phyloP scores from a whole-genome alignment of 2,888 invertebrate species.

The Drosophila formosana region DNA sequence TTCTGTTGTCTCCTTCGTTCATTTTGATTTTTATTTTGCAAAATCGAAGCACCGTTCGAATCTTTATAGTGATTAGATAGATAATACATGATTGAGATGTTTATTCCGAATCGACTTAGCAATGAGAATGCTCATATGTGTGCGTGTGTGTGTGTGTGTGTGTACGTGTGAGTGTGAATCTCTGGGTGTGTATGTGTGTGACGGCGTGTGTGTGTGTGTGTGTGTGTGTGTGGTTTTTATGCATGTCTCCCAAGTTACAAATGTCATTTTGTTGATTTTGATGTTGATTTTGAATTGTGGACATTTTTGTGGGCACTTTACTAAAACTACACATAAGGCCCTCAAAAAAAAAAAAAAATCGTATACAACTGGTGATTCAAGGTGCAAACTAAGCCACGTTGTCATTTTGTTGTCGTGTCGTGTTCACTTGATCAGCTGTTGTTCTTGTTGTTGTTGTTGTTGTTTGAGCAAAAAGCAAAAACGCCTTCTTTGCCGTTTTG shows the following conservation, averaged over 20 bases:
- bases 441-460: not conserved
- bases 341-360: not conserved
- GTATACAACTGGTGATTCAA: slow-evolving; percentile 35
- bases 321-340: slow-evolving; percentile 32
- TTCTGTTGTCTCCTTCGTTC: slow-evolving; percentile 16
- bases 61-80: slow-evolving; percentile 40
- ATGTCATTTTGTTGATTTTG: slow-evolving; percentile 4
- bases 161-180: slow-evolving; percentile 14
- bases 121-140: slow-evolving; percentile 77
- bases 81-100: slow-evolving; percentile 50
- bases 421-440: slow-evolving; percentile 17
- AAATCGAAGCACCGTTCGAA: slow-evolving; percentile 59
- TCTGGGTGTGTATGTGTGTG: slow-evolving; percentile 7
- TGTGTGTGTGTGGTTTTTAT: slow-evolving; percentile 21
- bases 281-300: slow-evolving; percentile 3
- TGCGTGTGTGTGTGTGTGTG: slow-evolving; percentile 14
- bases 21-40: slow-evolving; percentile 9
- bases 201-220: slow-evolving; percentile 14
- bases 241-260: slow-evolving; percentile 29
- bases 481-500: slow-evolving; percentile 2
- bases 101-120: slow-evolving; percentile 70
- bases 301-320: slow-evolving; percentile 6
- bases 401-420: slow-evolving; percentile 17
- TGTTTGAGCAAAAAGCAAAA: slow-evolving; percentile 17
- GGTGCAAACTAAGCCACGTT: slow-evolving; percentile 60